phyloP scores from a whole-genome alignment of 1,140 invertebrate genomes.

The Thaumatotibia leucotreta region DNA sequence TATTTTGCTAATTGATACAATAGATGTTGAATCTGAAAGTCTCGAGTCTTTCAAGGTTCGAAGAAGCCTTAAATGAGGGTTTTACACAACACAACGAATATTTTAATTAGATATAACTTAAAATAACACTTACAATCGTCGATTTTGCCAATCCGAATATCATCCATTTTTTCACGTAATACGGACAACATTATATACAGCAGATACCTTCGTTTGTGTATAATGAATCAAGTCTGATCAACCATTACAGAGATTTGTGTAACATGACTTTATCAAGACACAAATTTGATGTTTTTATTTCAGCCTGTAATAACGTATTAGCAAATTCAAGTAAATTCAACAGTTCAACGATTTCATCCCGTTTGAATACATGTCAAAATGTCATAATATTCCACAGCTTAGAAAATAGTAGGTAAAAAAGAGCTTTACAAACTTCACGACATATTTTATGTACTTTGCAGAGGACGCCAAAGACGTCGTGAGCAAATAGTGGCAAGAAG shows the following conservation, averaged over 20 bases:
- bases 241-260: neutral
- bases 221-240: neutral
- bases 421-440: too few relatives aligned
- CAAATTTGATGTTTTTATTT: neutral
- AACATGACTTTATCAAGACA: neutral
- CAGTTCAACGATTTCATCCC: neutral
- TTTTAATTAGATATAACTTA: neutral
- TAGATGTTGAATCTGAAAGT: too few relatives aligned
- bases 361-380: constrained; percentile 3
- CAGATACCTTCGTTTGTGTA: neutral
- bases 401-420: neutral
- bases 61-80: too few relatives aligned
- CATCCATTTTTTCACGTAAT: constrained; percentile 48
- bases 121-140: constrained; percentile 50
- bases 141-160: constrained; percentile 63
- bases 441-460: too few relatives aligned
- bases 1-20: too few relatives aligned
- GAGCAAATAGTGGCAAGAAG: too few relatives aligned
- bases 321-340: neutral
- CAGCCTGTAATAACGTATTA: neutral
- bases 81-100: too few relatives aligned
- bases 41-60: too few relatives aligned
- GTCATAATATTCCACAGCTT: neutral
- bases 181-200: constrained; percentile 17
- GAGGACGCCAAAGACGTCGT: too few relatives aligned